Conservation (phyloP, 37 sponge, comb jelly and placozoan genomes). For the Cliona cf. orientalis region DNA sequence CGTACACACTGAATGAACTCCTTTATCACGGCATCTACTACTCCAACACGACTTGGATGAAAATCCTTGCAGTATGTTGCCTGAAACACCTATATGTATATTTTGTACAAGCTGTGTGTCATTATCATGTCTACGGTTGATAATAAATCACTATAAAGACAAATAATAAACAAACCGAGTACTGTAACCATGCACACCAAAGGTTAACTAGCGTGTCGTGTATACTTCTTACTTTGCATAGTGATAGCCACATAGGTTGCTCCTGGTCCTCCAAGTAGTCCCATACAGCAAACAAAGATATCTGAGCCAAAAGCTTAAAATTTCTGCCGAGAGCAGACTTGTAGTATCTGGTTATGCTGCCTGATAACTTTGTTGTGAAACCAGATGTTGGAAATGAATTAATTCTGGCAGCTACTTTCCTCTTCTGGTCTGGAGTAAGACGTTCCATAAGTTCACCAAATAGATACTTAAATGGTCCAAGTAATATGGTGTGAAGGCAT, state of each 20-base stretch:
- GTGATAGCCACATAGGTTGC: background rate
- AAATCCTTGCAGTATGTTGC: conserved; percentile 8
- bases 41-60: background rate
- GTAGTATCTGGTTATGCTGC: conserved; percentile 24
- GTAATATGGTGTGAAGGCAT: conserved; percentile 37
- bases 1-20: conserved; percentile 32
- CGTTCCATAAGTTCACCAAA: conserved; percentile 4
- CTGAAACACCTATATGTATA: conserved; percentile 28
- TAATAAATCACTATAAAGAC: too few relatives aligned
- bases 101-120: too few relatives aligned
- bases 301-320: conserved; percentile 28
- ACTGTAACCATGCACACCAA: background rate
- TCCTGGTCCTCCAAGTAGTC: background rate
- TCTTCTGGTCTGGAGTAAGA: background rate
- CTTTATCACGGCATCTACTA: background rate
- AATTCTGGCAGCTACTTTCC: conserved; percentile 31
- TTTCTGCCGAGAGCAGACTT: conserved; percentile 42
- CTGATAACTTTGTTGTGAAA: background rate
- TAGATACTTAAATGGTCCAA: conserved; percentile 46
- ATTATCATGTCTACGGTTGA: too few relatives aligned
- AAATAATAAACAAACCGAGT: background rate
- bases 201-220: background rate
- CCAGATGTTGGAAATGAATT: conserved; percentile 31
- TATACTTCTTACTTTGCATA: background rate
- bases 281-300: conserved; percentile 2